Conservation (phyloP, 2,888 invertebrate genomes). For the Apotomis turbidana region DNA sequence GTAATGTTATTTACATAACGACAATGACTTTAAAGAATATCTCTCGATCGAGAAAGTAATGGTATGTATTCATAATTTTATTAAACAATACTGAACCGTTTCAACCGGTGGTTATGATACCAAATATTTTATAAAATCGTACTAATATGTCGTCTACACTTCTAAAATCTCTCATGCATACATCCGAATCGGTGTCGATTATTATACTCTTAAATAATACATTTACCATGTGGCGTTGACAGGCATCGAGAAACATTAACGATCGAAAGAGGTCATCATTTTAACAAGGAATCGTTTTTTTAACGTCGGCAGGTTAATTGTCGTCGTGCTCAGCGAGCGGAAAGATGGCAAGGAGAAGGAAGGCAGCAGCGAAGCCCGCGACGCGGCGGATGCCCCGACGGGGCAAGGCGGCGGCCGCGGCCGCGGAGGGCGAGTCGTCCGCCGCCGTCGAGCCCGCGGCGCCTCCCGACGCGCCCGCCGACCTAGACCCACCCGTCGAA, state of each 20-base stretch:
- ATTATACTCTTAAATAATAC: slow-evolving; percentile 18
- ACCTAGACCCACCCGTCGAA: slow-evolving; percentile 47
- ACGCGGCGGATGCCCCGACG: slow-evolving; percentile 70
- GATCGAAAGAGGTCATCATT: slow-evolving; percentile 72
- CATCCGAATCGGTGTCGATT: slow-evolving; percentile 16
- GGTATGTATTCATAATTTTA: slow-evolving; percentile 58
- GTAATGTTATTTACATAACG: slow-evolving; percentile 44
- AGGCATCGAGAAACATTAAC: slow-evolving; percentile 57
- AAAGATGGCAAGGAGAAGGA: slow-evolving; percentile 76
- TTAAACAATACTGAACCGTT: slow-evolving; percentile 29
- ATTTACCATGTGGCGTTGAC: slow-evolving; percentile 69
- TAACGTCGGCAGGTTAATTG: slow-evolving; percentile 63
- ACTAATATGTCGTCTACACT: slow-evolving; percentile 19
- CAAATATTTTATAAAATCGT: slow-evolving; percentile 35
- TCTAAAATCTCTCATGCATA: background rate
- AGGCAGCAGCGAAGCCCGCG: slow-evolving; percentile 65
- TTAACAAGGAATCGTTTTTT: slow-evolving; percentile 42
- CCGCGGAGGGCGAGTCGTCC: slow-evolving; percentile 61
- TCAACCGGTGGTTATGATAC: slow-evolving; percentile 67
- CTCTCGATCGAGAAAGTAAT: slow-evolving; percentile 60
- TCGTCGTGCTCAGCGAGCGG: slow-evolving; percentile 51
- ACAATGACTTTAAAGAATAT: slow-evolving; percentile 49
- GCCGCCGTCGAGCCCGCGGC: slow-evolving; percentile 39
- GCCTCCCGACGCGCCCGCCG: slow-evolving; percentile 43
- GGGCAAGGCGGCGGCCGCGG: slow-evolving; percentile 64